Conservation (phyloP, 2,113 vertebrate species). For the Urocolius indicus region DNA sequence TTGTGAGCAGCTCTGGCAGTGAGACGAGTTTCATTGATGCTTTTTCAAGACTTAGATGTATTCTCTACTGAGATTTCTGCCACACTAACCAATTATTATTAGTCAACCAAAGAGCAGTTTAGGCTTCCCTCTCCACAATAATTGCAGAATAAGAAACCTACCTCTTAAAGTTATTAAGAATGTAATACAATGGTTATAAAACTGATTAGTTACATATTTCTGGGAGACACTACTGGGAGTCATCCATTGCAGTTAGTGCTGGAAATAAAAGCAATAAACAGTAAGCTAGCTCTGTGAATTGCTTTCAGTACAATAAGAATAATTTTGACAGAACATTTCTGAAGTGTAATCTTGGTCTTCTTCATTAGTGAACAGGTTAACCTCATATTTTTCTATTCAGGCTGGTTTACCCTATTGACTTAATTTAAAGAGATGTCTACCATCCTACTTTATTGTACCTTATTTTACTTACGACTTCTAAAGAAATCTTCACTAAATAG, state of each 20-base stretch:
- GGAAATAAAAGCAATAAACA: neutral
- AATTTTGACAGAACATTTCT: neutral
- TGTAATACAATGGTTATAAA: constrained; percentile 2
- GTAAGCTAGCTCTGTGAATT: neutral
- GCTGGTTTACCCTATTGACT: neutral
- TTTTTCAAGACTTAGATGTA: neutral
- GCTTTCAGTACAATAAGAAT: neutral
- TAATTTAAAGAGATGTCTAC: neutral
- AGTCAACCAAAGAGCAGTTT: neutral
- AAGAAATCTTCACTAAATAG: neutral
- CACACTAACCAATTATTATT: neutral
- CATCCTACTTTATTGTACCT: neutral
- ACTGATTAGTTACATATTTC: neutral
- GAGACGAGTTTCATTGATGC: fast-evolving
- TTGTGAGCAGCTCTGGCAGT: fast-evolving
- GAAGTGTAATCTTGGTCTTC: neutral
- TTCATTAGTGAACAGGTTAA: neutral
- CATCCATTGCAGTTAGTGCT: neutral
- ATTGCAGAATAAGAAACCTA: neutral
- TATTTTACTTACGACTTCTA: neutral
- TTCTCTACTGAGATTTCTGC: neutral
- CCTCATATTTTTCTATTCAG: neutral
- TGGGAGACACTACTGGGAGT: neutral
- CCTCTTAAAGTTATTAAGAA: neutral
- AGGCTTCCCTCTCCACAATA: neutral